A percentile compares a stretch with the other conserved stretches of the same genome.
Conservation (phyloP, 2,888 invertebrate genomes). For the Pyrgus malvae region DNA sequence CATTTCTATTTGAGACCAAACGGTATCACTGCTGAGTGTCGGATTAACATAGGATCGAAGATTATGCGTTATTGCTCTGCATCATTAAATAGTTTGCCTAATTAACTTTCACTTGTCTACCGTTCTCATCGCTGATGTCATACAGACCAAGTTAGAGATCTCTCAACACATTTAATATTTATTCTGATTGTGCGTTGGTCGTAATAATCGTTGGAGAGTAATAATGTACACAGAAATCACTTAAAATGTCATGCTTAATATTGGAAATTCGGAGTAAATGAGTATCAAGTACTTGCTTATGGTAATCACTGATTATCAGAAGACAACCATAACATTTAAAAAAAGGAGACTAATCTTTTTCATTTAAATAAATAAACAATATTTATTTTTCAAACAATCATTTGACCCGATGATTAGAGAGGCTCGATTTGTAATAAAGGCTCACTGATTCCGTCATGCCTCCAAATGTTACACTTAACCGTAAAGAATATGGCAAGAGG, state of each 20-base stretch:
- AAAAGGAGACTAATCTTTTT: neutral
- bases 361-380: conserved; percentile 11
- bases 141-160: conserved; percentile 40
- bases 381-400: conserved; percentile 18
- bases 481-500: conserved; percentile 37
- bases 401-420: conserved; percentile 17
- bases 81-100: conserved; percentile 50
- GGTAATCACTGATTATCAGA: neutral
- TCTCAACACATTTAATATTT: conserved; percentile 34
- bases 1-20: conserved; percentile 17
- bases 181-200: conserved; percentile 31
- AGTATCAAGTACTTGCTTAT: too few species aligned
- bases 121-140: conserved; percentile 59
- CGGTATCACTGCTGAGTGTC: conserved; percentile 10
- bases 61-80: conserved; percentile 35
- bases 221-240: too few species aligned
- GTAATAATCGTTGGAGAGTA: too few species aligned
- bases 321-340: neutral
- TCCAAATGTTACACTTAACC: conserved; percentile 31
- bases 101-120: conserved; percentile 65
- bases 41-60: conserved; percentile 28
- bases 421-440: neutral
- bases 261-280: too few species aligned
- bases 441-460: conserved; percentile 7
- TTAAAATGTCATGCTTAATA: too few species aligned